These are phyloP conservation scores for Microctenopoma steveboyesi DNA, from an alignment of 2,797 vertebrate species.

Conservation along the genomic window DNA sequence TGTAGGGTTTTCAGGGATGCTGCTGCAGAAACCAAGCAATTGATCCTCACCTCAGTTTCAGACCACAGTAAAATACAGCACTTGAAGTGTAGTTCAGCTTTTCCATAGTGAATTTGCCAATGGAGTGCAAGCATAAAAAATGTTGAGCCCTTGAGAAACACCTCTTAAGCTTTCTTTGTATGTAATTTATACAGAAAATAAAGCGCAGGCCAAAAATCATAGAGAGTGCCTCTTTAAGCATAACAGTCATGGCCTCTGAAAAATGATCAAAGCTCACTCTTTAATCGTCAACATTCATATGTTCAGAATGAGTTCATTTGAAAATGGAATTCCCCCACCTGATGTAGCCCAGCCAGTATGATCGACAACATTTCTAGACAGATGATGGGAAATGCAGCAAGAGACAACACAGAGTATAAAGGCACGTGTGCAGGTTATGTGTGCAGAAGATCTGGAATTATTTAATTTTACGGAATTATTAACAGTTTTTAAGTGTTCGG, in stretches of 20 bases:
- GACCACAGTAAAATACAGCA: slow-evolving; percentile 80
- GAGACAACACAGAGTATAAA: slow-evolving; percentile 48
- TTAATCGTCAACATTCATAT: slow-evolving; percentile 80
- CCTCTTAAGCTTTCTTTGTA: slow-evolving; percentile 86
- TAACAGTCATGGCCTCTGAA: slow-evolving; percentile 84
- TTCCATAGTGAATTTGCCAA: slow-evolving; percentile 80
- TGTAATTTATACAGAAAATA: slow-evolving; percentile 87
- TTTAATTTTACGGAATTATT: slow-evolving; percentile 25
- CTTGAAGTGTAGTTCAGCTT: slow-evolving; percentile 79
- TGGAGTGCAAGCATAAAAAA: slow-evolving; percentile 78
- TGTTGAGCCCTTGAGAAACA: slow-evolving; percentile 84
- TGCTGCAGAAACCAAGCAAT: slow-evolving; percentile 76
- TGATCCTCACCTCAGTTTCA: slow-evolving; percentile 72
- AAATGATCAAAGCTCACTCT: slow-evolving; percentile 81
- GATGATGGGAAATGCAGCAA: slow-evolving; percentile 53
- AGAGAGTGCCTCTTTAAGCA: slow-evolving; percentile 84
- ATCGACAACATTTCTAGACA: slow-evolving; percentile 55
- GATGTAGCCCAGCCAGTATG: slow-evolving; percentile 53
- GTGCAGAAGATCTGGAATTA: too few species aligned
- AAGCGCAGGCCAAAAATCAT: slow-evolving; percentile 80
- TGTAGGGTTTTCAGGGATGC: slow-evolving; percentile 74
- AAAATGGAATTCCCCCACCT: slow-evolving; percentile 61
- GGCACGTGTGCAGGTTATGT: slow-evolving; percentile 4
- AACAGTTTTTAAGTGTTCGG: slow-evolving; percentile 44
- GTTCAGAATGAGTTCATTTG: slow-evolving; percentile 78